phyloP scores from a whole-genome alignment of 2,888 invertebrate species.

The Parnassius orleans region DNA sequence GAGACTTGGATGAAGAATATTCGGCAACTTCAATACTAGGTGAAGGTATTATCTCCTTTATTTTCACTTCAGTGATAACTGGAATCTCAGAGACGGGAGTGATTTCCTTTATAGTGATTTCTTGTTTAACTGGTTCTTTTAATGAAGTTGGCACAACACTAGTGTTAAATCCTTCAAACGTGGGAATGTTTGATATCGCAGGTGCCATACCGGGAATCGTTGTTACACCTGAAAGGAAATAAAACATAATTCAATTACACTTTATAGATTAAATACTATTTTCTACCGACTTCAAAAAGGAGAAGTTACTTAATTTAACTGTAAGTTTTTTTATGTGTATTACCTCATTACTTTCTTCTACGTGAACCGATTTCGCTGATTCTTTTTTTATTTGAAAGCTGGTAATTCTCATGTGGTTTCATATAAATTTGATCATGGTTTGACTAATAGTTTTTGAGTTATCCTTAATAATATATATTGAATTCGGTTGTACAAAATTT shows the following conservation, averaged over 20 bases:
- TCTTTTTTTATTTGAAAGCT: no score
- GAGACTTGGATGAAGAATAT: constrained; percentile 69
- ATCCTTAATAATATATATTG: no score
- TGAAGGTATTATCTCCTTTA: constrained; percentile 69
- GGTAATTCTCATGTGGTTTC: no score
- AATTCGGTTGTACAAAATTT: no score
- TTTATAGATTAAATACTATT: no score
- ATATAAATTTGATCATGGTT: no score
- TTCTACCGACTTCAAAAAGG: no score
- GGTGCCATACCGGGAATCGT: constrained; percentile 53
- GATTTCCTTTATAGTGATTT: constrained; percentile 82
- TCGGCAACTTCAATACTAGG: constrained; percentile 61
- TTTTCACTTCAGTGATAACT: constrained; percentile 67
- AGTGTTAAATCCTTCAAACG: constrained; percentile 40
- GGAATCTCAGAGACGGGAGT: constrained; percentile 78
- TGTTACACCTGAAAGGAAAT: constrained; percentile 60
- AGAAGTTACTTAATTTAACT: no score
- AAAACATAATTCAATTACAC: not conserved
- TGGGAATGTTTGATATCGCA: constrained; percentile 40
- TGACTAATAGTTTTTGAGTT: no score
- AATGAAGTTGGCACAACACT: constrained; percentile 40
- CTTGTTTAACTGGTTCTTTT: constrained; percentile 55
- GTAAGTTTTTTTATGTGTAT: no score
- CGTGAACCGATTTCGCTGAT: no score
- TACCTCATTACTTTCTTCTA: no score